These are phyloP conservation scores for Stenodema calcarata DNA, from an alignment of 2,888 invertebrate genomes.

Conservation along the genomic window DNA sequence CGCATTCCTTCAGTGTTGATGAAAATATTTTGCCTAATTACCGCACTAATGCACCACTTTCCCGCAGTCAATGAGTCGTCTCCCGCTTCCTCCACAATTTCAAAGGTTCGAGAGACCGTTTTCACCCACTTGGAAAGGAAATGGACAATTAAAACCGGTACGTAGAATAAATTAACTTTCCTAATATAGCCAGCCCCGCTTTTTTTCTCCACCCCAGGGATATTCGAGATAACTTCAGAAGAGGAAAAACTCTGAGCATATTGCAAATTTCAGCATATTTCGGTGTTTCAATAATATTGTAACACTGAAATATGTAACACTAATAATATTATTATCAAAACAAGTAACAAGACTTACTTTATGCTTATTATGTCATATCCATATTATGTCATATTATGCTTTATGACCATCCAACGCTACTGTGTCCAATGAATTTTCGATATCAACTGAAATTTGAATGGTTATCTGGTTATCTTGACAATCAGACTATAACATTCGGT, in stretches of 20 bases:
- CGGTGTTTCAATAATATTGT: too few relatives aligned
- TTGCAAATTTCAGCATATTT: too few relatives aligned
- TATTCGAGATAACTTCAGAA: background rate
- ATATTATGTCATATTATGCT: too few relatives aligned
- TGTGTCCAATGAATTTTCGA: too few relatives aligned
- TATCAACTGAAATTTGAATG: too few relatives aligned
- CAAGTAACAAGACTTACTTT: too few relatives aligned
- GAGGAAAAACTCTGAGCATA: background rate
- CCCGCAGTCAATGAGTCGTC: background rate
- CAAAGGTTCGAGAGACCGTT: background rate
- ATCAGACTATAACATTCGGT: too few relatives aligned
- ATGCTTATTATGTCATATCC: too few relatives aligned
- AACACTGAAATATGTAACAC: too few relatives aligned
- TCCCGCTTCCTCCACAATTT: background rate
- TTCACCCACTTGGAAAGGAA: background rate
- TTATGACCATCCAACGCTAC: too few relatives aligned
- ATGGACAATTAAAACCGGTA: background rate
- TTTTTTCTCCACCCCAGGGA: background rate
- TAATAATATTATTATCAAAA: too few relatives aligned
- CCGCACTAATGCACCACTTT: background rate
- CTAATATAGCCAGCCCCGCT: background rate
- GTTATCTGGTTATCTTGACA: too few relatives aligned
- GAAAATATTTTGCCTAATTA: constrained; percentile 45
- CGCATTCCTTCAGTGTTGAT: constrained; percentile 25
- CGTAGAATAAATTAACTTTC: background rate